Evolutionary conservation across 2,888 invertebrate genomes (phyloP).

Genomic region (Chymomyza amoena): DNA sequence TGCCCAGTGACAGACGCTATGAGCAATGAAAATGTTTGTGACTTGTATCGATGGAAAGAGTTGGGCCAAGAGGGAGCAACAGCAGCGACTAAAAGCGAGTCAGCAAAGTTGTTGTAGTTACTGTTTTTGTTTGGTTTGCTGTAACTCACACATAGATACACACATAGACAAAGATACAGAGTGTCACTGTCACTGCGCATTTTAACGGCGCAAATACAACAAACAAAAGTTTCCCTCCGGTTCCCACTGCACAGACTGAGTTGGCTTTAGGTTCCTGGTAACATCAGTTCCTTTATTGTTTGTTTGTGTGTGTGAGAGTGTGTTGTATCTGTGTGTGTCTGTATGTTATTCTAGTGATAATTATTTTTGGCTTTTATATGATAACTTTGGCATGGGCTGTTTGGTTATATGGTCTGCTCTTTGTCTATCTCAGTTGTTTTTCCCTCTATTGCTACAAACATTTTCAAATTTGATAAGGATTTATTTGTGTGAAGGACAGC

Average conservation of each 20-base stretch:
- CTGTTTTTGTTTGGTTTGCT: conserved; percentile 31
- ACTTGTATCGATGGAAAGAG: background rate
- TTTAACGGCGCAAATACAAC: background rate
- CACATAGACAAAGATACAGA: conserved; percentile 6
- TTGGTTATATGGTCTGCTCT: background rate
- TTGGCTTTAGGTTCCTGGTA: background rate
- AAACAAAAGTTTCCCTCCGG: background rate
- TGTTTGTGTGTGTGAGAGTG: background rate
- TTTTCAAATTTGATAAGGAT: conserved; percentile 64
- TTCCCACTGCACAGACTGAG: background rate
- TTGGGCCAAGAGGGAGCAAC: conserved; percentile 3
- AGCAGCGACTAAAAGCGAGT: conserved; percentile 34
- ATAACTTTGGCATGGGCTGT: conserved; percentile 53
- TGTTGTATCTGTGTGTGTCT: conserved; percentile 21
- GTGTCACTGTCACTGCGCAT: conserved; percentile 6
- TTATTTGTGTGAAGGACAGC: conserved; percentile 30
- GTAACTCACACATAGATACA: conserved; percentile 11
- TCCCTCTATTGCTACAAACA: conserved; percentile 26
- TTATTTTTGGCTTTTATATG: conserved; percentile 71
- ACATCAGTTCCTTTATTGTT: background rate
- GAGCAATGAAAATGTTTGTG: conserved; percentile 34
- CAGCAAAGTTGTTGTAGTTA: conserved; percentile 17
- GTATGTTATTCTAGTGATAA: conserved; percentile 69
- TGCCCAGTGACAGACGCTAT: conserved; percentile 57
- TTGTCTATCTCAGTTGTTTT: conserved; percentile 4